Conservation (phyloP, 1,140 invertebrate species). For the Pseudomyrmex flavicornis region DNA sequence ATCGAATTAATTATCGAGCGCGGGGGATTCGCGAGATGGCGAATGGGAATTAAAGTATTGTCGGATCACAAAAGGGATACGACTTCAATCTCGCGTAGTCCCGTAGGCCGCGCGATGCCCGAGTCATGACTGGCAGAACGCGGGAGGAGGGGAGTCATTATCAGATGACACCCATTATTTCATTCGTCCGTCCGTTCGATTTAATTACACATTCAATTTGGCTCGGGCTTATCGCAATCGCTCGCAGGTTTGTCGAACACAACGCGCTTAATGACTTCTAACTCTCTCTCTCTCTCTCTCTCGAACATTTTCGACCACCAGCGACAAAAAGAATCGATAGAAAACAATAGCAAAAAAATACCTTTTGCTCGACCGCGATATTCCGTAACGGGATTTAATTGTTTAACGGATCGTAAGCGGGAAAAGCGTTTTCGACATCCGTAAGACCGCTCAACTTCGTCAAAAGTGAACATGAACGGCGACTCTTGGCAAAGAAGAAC, state of each 20-base stretch:
- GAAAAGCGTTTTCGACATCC: constrained; percentile 31
- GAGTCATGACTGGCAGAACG: constrained; percentile 75
- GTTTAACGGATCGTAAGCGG: not conserved
- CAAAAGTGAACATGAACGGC: not conserved
- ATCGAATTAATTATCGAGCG: constrained; percentile 81
- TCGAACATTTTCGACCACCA: constrained; percentile 8
- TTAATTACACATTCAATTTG: constrained; percentile 79
- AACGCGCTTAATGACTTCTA: constrained; percentile 61
- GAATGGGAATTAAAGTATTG: constrained; percentile 67
- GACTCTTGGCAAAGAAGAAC: constrained; percentile 13
- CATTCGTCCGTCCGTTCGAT: constrained; percentile 72
- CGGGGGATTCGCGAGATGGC: constrained; percentile 34
- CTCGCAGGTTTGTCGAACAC: constrained; percentile 60
- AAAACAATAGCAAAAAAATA: too few species aligned
- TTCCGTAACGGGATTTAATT: constrained; percentile 25
- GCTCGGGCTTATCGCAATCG: constrained; percentile 69
- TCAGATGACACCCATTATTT: constrained; percentile 79
- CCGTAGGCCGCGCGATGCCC: constrained; percentile 61
- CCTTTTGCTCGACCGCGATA: not conserved
- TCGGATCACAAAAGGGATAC: constrained; percentile 75
- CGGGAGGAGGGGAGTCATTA: constrained; percentile 69
- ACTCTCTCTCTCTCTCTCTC: constrained; percentile 43
- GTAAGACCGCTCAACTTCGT: not conserved
- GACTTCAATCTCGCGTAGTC: constrained; percentile 67
- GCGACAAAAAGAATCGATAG: not conserved